phyloP scores from a whole-genome alignment of 2,797 vertebrate genomes.

The Helostoma temminkii region DNA sequence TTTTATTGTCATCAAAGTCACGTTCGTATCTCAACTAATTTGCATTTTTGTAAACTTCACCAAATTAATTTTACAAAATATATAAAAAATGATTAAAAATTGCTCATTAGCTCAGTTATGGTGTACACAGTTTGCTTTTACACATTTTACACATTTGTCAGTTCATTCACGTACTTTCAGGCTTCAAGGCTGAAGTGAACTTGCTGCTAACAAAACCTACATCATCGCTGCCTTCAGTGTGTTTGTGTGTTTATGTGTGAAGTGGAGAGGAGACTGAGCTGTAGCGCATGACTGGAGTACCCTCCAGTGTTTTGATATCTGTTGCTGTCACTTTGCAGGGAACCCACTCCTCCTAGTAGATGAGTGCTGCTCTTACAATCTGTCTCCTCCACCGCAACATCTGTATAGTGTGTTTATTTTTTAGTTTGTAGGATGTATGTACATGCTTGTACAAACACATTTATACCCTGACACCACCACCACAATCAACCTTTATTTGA shows the following conservation, averaged over 20 bases:
- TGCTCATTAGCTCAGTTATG: no score
- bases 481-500: slow-evolving; percentile 15
- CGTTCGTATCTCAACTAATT: no score
- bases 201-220: background rate
- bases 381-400: slow-evolving; percentile 41
- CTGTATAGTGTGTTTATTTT: slow-evolving; percentile 20
- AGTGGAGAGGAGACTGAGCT: slow-evolving; percentile 30
- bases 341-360: slow-evolving; percentile 41
- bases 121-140: no score
- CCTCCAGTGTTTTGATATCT: slow-evolving; percentile 62
- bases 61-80: no score
- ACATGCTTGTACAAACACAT: background rate
- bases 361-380: slow-evolving; percentile 37
- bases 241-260: slow-evolving; percentile 50
- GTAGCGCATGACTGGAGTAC: slow-evolving; percentile 32
- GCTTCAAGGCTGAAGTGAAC: slow-evolving; percentile 13
- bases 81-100: no score
- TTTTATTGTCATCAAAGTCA: no score
- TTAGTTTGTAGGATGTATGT: slow-evolving; percentile 8
- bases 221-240: slow-evolving; percentile 9
- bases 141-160: background rate
- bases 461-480: background rate
- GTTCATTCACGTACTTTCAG: background rate
- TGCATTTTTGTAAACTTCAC: no score
- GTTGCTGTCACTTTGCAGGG: slow-evolving; percentile 57